Percentiles rank a stretch among this genome's conserved stretches.
These are phyloP conservation scores for Periophthalmus modestus DNA, from an alignment of 2,113 vertebrate genomes.

Conservation along the genomic window DNA sequence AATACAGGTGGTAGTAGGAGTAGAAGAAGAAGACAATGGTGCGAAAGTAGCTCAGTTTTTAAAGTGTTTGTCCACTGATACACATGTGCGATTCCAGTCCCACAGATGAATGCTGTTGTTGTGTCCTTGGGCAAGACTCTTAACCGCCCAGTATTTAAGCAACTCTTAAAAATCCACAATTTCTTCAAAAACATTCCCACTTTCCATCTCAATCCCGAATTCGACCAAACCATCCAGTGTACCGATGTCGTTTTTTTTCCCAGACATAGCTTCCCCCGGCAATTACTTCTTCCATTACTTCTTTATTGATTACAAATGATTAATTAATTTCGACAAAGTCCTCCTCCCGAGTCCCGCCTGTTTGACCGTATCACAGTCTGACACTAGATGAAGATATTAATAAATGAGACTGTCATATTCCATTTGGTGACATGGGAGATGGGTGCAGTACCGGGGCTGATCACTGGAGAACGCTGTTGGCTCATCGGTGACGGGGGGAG, in stretches of 20 bases:
- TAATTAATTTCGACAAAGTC: constrained; percentile 53
- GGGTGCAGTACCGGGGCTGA: not conserved
- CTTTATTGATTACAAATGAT: constrained; percentile 45
- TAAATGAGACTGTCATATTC: constrained; percentile 74
- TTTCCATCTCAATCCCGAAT: too few relatives aligned
- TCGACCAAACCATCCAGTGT: too few relatives aligned
- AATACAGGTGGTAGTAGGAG: too few relatives aligned
- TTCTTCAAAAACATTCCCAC: too few relatives aligned
- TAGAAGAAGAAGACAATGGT: too few relatives aligned
- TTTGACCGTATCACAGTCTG: constrained; percentile 33
- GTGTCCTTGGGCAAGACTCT: too few relatives aligned
- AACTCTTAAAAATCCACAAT: too few relatives aligned
- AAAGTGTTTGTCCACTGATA: too few relatives aligned
- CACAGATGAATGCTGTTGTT: too few relatives aligned
- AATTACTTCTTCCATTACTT: not conserved
- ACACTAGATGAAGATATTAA: constrained; percentile 45
- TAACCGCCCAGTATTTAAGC: too few relatives aligned
- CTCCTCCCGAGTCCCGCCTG: constrained; percentile 5
- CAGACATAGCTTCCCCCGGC: not conserved
- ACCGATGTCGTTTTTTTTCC: not conserved
- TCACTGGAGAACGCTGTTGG: constrained; percentile 71
- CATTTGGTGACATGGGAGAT: constrained; percentile 46
- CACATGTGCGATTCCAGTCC: too few relatives aligned
- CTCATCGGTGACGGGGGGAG: constrained; percentile 29
- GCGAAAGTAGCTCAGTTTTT: too few relatives aligned